A percentile compares a stretch with the other conserved stretches of the same genome.
phyloP scores from a whole-genome alignment of 1,140 invertebrate genomes.

The Arion vulgaris region DNA sequence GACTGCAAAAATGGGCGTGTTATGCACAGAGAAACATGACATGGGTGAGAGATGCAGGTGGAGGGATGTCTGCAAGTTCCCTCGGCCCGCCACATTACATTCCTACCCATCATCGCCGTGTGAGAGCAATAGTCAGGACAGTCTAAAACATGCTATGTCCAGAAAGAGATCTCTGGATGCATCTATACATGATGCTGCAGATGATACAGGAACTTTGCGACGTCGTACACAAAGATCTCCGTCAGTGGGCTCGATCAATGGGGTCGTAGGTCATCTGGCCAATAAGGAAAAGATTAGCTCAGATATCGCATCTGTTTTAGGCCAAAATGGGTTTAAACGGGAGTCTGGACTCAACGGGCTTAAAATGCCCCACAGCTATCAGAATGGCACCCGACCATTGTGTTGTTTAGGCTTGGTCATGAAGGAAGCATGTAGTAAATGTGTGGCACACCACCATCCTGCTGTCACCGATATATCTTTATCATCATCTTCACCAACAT shows the following conservation, averaged over 20 bases:
- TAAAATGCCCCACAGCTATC: not conserved
- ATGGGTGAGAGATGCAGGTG: not conserved
- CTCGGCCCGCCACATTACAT: constrained; percentile 21
- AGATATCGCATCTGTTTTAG: not conserved
- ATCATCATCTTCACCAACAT: not conserved
- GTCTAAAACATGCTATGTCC: not conserved
- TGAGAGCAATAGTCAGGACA: constrained; percentile 5
- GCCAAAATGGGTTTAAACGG: constrained; percentile 6
- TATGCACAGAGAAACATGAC: constrained; percentile 35
- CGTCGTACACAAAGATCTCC: constrained; percentile 13
- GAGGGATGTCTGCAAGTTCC: not conserved
- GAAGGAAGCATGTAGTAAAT: not conserved
- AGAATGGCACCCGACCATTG: constrained; percentile 13
- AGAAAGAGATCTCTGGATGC: constrained; percentile 31
- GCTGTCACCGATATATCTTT: not conserved
- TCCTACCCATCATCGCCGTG: constrained; percentile 7
- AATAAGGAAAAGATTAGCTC: constrained; percentile 9
- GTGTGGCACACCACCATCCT: constrained; percentile 15
- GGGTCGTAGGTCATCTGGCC: not conserved
- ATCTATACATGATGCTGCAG: not conserved
- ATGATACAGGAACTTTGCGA: not conserved
- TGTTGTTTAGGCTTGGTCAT: constrained; percentile 7
- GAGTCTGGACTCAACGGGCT: not conserved
- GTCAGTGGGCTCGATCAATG: constrained; percentile 13
- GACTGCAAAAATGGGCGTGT: constrained; percentile 21